Conservation (phyloP, 92 coral and sea anemone species). For the Anthopleura xanthogrammica region DNA sequence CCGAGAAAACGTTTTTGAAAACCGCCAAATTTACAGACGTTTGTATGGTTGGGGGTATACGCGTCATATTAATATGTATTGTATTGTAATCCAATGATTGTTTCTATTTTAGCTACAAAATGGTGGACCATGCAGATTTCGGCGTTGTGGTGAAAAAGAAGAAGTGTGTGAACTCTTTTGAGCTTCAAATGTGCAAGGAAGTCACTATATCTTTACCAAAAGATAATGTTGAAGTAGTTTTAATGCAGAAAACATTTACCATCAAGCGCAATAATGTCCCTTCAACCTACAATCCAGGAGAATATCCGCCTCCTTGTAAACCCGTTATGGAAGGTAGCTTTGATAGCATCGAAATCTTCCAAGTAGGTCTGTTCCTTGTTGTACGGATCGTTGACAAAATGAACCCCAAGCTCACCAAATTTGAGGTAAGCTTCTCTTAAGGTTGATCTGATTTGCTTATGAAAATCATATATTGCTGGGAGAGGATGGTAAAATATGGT, state of each 20-base stretch:
- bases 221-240: constrained; percentile 44
- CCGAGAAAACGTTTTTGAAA: not conserved
- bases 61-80: not conserved
- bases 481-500: too few species aligned
- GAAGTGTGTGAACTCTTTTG: constrained; percentile 79
- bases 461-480: too few species aligned
- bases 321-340: constrained; percentile 41
- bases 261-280: constrained; percentile 40
- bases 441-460: not conserved
- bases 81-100: too few species aligned
- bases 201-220: constrained; percentile 51
- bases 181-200: constrained; percentile 93
- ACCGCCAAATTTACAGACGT: not conserved
- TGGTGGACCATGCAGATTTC: constrained; percentile 67
- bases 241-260: constrained; percentile 64
- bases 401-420: constrained; percentile 61
- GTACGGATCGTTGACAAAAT: constrained; percentile 57
- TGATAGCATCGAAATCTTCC: constrained; percentile 66
- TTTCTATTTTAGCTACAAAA: constrained; percentile 32
- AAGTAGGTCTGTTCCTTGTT: constrained; percentile 75
- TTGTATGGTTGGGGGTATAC: too few species aligned
- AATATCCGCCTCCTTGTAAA: constrained; percentile 74
- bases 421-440: constrained; percentile 56
- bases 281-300: constrained; percentile 59
- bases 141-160: constrained; percentile 65